A percentile compares a stretch with the other conserved stretches of the same genome.
phyloP scores from a whole-genome alignment of 2,797 vertebrate species.

The Erpetoichthys calabaricus region DNA sequence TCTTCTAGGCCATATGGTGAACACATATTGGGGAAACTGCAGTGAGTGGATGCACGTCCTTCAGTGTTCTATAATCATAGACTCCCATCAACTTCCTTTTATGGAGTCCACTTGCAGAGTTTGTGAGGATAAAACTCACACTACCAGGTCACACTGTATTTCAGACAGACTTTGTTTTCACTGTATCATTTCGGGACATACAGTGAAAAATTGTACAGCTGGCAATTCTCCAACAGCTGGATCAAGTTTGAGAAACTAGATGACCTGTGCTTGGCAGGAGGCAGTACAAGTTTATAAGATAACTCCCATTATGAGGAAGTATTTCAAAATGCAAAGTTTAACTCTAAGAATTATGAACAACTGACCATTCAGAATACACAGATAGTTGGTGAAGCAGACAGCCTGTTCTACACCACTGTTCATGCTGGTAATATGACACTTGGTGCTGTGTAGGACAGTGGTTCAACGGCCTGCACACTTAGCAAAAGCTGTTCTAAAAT shows the following conservation, averaged over 20 bases:
- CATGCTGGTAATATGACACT: background rate
- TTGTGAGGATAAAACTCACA: no score
- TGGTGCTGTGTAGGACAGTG: slow-evolving; percentile 18
- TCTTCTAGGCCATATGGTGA: no score
- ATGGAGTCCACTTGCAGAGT: no score
- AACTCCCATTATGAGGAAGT: background rate
- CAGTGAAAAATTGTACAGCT: no score
- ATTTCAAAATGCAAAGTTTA: background rate
- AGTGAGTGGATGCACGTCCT: no score
- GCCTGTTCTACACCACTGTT: slow-evolving; percentile 19
- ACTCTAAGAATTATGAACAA: background rate
- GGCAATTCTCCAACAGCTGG: background rate
- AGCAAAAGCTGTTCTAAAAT: slow-evolving; percentile 3
- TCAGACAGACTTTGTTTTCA: no score
- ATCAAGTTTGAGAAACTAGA: background rate
- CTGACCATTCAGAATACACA: slow-evolving; percentile 15
- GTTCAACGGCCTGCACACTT: slow-evolving; percentile 24
- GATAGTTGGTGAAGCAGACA: slow-evolving; percentile 1
- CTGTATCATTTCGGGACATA: no score
- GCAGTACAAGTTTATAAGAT: background rate
- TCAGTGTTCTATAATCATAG: no score
- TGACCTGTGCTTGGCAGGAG: slow-evolving; percentile 5
- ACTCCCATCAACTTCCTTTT: no score
- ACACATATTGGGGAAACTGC: no score
- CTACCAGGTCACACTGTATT: no score